Base-by-base conservation (phyloP, 2,797 vertebrate genomes). In the Peromyscus melanophrys region DNA sequence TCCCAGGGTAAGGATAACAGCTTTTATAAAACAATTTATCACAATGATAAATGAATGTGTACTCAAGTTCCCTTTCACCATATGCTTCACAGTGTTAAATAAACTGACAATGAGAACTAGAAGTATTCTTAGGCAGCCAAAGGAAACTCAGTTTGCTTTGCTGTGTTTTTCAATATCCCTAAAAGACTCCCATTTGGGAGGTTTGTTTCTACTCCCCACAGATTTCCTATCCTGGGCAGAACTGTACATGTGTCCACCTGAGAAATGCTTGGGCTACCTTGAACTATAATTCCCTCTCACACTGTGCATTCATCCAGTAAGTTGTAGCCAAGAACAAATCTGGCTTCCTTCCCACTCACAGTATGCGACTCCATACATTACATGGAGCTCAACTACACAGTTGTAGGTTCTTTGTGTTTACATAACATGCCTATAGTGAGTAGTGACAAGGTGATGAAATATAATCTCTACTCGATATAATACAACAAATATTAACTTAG, bases 401-500 rank as follows among this genome's bases (percentile, higher is more conserved):
- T 40, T 78, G 12, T 13, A 75, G 1, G 8, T 43, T 92, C 17
- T 94, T 59, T 63, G 43, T 29, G 52, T 57, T 94, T 75, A 52
- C 23, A 37, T 95, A 82, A 19, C 29, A 90, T 95, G 80, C 89
- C 46, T 93, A 46, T 23, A 25, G 29, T 40, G 46, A 77, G 23
- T 82, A 77, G 4, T 59, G 11, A 67, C n/a, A 21, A 78, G 4
- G 4, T 57, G 80, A 81, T 65, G 37, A 94, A 86, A 83, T 77
- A 81, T 34, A 57, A 83, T 71, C 80, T 69, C 8, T 80, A 31
- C 59, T 82, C 69, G 1, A 88, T 88, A 1, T 77, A 61, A 89
- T 84, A 77, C 37, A 96, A 67, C 27, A 80, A 86, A 71, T 96
- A 57, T 94, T 89, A 90, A 46, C 23, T 31, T 23, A 93, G 65